Conservation (phyloP, 1,140 invertebrate genomes). For the Caenorhabditis inopinata region DNA sequence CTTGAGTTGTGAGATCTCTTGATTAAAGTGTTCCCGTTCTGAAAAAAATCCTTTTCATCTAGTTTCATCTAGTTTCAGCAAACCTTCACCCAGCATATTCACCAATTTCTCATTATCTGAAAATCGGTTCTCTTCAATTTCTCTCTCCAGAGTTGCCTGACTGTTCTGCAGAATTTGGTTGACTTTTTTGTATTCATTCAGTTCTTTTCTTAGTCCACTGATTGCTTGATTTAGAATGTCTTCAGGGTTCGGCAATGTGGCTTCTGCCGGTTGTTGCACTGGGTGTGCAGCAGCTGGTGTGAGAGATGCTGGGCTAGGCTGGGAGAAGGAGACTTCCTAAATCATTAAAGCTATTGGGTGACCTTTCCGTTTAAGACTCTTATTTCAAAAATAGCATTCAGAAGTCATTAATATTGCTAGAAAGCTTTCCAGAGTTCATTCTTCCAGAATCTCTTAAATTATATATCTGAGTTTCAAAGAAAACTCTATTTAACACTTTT, state of each 20-base stretch:
- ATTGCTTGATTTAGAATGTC: background rate
- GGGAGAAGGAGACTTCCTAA: background rate
- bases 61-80: too few relatives aligned
- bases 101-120: background rate
- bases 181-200: constrained; percentile 18
- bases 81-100: constrained; percentile 8
- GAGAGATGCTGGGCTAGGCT: background rate
- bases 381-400: too few relatives aligned
- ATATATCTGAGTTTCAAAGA: too few relatives aligned
- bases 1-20: background rate
- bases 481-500: too few relatives aligned
- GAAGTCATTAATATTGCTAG: too few relatives aligned
- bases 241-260: background rate
- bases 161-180: background rate
- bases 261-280: too few relatives aligned
- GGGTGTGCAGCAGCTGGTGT: background rate
- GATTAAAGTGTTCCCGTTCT: background rate
- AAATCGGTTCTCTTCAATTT: background rate
- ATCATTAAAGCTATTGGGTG: too few relatives aligned
- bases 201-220: background rate
- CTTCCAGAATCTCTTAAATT: too few relatives aligned
- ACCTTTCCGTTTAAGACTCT: too few relatives aligned
- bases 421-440: too few relatives aligned
- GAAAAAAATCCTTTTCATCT: background rate
- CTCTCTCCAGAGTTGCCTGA: background rate